Evolutionary conservation across 1,140 invertebrate species (phyloP).

Genomic region (Marisa cornuarietis): DNA sequence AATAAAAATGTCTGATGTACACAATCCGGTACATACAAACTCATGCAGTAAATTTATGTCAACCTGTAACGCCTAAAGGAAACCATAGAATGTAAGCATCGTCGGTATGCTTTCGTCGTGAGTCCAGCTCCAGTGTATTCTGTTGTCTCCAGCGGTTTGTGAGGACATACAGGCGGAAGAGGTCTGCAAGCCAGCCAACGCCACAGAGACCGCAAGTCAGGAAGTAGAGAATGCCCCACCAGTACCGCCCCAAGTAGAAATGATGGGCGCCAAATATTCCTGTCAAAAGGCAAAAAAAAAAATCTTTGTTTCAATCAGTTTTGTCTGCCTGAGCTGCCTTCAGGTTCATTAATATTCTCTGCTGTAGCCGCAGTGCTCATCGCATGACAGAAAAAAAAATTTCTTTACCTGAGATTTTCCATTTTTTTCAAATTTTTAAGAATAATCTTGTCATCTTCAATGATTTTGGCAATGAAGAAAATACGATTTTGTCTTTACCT

Average conservation of each 20-base stretch:
- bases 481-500: no score
- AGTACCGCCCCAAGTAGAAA: constrained; percentile 47
- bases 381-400: not conserved
- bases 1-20: no score
- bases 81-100: constrained; percentile 46
- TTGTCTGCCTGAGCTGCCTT: not conserved
- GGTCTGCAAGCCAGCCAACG: constrained; percentile 53
- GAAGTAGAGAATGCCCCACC: constrained; percentile 51
- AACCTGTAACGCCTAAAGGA: constrained; percentile 26
- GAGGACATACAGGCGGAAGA: constrained; percentile 29
- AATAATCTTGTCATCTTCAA: no score
- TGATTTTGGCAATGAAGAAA: no score
- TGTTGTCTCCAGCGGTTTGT: not conserved
- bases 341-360: not conserved
- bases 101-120: constrained; percentile 25
- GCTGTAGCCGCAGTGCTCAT: not conserved
- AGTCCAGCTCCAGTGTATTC: not conserved
- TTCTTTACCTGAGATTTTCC: not conserved
- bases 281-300: not conserved
- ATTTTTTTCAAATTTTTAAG: no score
- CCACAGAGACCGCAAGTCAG: constrained; percentile 50
- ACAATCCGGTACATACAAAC: no score
- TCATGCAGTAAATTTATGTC: not conserved
- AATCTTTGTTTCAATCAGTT: not conserved
- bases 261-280: constrained; percentile 24